Conservation (phyloP, 2,113 vertebrate genomes). For the Xyrauchen texanus region DNA sequence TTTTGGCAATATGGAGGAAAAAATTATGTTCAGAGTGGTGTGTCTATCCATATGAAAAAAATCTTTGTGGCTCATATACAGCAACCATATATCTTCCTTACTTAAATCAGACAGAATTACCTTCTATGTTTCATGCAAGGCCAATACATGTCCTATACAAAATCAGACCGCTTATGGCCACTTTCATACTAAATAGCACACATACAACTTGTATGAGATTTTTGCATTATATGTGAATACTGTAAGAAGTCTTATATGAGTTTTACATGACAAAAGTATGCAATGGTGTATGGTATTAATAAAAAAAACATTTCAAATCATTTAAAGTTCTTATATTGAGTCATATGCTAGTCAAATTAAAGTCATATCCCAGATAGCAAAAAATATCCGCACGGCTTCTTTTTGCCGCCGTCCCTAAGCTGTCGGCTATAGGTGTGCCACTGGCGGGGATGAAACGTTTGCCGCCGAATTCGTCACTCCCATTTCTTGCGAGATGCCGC, state of each 20-base stretch:
- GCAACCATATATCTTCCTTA: too few species aligned
- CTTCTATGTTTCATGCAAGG: neutral
- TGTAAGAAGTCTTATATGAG: neutral
- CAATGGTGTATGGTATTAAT: neutral
- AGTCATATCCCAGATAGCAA: too few species aligned
- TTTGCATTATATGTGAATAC: neutral
- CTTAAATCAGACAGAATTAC: neutral
- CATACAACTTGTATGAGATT: neutral
- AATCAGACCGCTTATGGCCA: neutral
- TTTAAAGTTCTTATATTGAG: constrained; percentile 3
- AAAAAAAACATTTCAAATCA: neutral
- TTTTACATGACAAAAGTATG: neutral
- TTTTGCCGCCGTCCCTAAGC: too few species aligned
- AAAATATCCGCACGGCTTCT: too few species aligned
- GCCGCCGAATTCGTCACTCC: too few species aligned
- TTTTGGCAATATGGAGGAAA: too few species aligned
- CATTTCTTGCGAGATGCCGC: too few species aligned
- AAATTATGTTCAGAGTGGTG: too few species aligned
- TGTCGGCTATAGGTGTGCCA: too few species aligned
- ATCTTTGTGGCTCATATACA: too few species aligned
- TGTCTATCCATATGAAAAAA: too few species aligned
- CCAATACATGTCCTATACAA: neutral
- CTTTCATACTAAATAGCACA: neutral
- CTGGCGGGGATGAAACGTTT: too few species aligned
- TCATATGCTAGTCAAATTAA: neutral